phyloP scores from a whole-genome alignment of 2,888 invertebrate genomes.

The Melanostoma scalare region DNA sequence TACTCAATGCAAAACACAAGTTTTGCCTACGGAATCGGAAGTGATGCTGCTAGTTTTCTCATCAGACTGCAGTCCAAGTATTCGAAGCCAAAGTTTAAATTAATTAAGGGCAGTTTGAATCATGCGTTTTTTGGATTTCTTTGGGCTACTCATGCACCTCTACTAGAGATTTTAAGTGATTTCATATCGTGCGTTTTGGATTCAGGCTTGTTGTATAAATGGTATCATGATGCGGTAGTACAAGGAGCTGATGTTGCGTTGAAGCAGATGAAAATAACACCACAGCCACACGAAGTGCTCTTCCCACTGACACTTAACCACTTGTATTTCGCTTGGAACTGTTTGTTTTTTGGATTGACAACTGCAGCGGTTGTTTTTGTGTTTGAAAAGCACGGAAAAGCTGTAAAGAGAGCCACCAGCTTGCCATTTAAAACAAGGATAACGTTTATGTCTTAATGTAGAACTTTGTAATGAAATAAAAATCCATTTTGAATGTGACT shows the following conservation, averaged over 20 bases:
- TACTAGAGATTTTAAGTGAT: not conserved
- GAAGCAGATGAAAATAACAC: not conserved
- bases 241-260: slow-evolving; percentile 5
- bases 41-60: slow-evolving; percentile 5
- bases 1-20: slow-evolving; percentile 6
- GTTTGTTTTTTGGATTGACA: not conserved
- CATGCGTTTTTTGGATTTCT: slow-evolving; percentile 3
- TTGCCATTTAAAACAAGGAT: too few species aligned
- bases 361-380: not conserved
- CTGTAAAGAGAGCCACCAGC: not conserved
- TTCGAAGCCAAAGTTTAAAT: not conserved
- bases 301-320: not conserved
- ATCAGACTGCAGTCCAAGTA: not conserved
- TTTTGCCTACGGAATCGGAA: not conserved
- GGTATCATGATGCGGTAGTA: not conserved
- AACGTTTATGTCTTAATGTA: too few species aligned
- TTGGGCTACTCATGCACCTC: slow-evolving; percentile 7
- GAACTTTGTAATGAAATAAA: too few species aligned
- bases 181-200: not conserved
- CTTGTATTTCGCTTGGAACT: slow-evolving; percentile 10
- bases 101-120: not conserved
- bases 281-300: not conserved
- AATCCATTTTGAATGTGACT: too few species aligned
- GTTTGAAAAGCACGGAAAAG: slow-evolving; percentile 5
- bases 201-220: slow-evolving; percentile 2